Conservation (phyloP, 1,140 invertebrate species). For the Parasteatoda tepidariorum region DNA sequence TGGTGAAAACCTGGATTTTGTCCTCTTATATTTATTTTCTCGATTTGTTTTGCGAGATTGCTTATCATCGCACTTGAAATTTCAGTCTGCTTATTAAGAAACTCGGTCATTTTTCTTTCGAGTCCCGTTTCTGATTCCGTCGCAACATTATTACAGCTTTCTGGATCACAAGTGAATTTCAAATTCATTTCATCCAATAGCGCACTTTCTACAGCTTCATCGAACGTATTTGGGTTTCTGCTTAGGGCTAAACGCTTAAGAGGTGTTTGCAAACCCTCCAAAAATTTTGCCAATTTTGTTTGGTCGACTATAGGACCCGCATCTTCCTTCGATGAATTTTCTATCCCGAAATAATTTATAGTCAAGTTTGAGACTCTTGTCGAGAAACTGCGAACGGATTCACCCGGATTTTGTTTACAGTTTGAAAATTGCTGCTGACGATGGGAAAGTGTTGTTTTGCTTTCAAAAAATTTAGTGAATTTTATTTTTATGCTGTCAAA, state of each 20-base stretch:
- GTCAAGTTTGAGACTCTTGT: not conserved
- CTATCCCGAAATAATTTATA: not conserved
- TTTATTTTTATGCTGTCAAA: not conserved
- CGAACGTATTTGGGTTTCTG: too few species aligned
- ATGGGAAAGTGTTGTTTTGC: not conserved
- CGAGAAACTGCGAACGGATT: not conserved
- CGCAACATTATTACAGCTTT: not conserved
- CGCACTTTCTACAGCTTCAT: not conserved
- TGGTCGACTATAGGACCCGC: not conserved
- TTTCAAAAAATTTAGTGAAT: too few species aligned
- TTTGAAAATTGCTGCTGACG: not conserved
- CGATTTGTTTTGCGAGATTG: not conserved
- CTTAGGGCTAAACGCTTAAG: not conserved
- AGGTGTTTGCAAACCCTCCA: not conserved
- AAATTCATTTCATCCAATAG: not conserved
- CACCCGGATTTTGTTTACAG: not conserved
- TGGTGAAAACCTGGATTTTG: too few species aligned
- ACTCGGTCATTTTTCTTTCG: not conserved
- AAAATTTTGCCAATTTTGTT: not conserved
- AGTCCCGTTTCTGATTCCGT: not conserved
- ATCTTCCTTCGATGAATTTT: not conserved
- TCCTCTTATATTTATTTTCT: too few species aligned
- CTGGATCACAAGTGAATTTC: not conserved
- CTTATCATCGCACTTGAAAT: not conserved
- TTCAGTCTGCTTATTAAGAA: too few species aligned